phyloP scores from a whole-genome alignment of 2,113 vertebrate genomes.

The Mugil cephalus region DNA sequence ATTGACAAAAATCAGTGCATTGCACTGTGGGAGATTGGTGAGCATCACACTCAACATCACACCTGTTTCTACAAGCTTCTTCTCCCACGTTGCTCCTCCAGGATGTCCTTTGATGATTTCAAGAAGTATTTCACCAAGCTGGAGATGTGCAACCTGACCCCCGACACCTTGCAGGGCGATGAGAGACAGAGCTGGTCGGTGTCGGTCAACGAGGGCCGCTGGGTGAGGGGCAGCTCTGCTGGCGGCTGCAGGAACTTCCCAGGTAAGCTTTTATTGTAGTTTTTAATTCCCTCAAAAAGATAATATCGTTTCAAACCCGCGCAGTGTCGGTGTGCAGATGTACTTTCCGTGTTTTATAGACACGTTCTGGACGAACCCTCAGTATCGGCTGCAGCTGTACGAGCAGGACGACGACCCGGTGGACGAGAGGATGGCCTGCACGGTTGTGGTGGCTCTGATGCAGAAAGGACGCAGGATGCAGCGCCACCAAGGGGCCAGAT shows the following conservation, averaged over 20 bases:
- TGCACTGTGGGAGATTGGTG: background rate
- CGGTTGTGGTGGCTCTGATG: conserved; percentile 95
- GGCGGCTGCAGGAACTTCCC: conserved; percentile 97
- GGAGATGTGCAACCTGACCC: conserved; percentile 98
- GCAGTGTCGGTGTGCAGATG: background rate
- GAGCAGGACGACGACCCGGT: conserved; percentile 95
- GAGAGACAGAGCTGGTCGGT: conserved; percentile 93
- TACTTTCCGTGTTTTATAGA: conserved; percentile 79
- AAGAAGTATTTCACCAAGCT: conserved; percentile 94
- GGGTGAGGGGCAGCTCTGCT: conserved; percentile 97
- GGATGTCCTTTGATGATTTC: conserved; percentile 96
- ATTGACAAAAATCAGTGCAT: too few species aligned
- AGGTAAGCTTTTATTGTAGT: conserved; percentile 71
- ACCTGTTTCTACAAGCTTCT: background rate
- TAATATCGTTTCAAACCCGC: background rate
- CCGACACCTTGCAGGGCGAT: conserved; percentile 90
- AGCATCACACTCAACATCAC: background rate
- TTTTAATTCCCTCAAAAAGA: background rate
- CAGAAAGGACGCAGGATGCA: conserved; percentile 97
- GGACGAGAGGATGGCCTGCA: conserved; percentile 88
- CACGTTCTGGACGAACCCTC: conserved; percentile 98
- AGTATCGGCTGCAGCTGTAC: conserved; percentile 93
- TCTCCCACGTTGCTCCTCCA: conserved; percentile 59
- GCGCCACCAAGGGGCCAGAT: conserved; percentile 87
- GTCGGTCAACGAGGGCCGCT: conserved; percentile 93